Base-by-base conservation (phyloP, 2,113 vertebrate species). In the Sorex araneus region DNA sequence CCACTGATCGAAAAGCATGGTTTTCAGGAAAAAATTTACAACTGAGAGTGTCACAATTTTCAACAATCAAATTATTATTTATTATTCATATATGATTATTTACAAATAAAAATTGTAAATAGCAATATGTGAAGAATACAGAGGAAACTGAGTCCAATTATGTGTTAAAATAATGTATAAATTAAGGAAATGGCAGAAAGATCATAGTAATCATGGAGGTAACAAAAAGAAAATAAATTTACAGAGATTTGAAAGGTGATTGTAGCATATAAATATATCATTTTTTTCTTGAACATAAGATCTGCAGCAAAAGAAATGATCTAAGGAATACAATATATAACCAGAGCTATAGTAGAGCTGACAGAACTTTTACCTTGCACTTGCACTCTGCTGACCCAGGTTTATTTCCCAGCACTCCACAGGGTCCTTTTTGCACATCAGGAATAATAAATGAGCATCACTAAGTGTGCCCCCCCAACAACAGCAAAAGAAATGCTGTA, bases 21-120 rank as follows among this genome's bases (percentile, higher is more conserved):
- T n/a, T 12, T 92, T 90, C 67, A 87, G 5, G 47, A 90, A 76
- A 77, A 54, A 63, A 80, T 87, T 94, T 36, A 73, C 30, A 45
- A 78, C 36, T 19, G 34, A 67, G 3, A n/a, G 1, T 45, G 85
- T 86, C 64, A n/a, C 84, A 28, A 54, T 13, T 73, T 76, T 0
- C 54, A 75, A 80, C 3, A 66, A 47, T 47, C 70, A 77, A 89
- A 93, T 21, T 86, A 13, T 32, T 43, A 63, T 36, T 71, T 82
- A 0, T 84, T 92, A 92, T 84, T 3, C 89, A 77, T 76, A 43
- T 73, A 84, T 71, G 84, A 67, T 16, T 28, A 40, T 73, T 40
- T 40, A 11, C n/a, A 70, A 34, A 10, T 40, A 4, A 6, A 70
- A 34, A 10, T 50, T 67, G 30, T n/a, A n/a, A 67, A 73, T 80